Evolutionary conservation across 1,140 invertebrate species (phyloP).

Genomic region (Brachionus koreanus): DNA sequence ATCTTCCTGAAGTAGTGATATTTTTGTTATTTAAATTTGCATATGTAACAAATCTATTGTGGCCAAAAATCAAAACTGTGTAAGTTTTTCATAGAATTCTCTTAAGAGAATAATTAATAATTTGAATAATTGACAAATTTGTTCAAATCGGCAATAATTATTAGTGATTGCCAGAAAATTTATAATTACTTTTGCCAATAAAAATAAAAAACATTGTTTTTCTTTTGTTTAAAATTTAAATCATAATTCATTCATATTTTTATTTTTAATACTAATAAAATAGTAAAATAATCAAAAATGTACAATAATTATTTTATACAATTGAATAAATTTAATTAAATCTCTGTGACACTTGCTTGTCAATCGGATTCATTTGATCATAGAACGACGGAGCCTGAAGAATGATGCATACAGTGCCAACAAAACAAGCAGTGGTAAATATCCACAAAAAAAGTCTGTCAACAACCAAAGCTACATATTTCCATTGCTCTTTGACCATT

Average conservation of each 20-base stretch:
- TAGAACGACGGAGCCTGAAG: slow-evolving; percentile 41
- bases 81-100: not conserved
- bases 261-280: too few relatives aligned
- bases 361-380: slow-evolving; percentile 19
- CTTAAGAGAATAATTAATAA: not conserved
- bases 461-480: slow-evolving; percentile 59
- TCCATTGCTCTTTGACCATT: slow-evolving; percentile 46
- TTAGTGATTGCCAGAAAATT: not conserved
- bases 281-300: too few relatives aligned
- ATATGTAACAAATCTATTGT: not conserved
- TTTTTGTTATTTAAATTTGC: not conserved
- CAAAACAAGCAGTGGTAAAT: slow-evolving; percentile 57
- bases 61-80: not conserved
- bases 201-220: too few relatives aligned
- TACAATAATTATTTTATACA: not conserved
- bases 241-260: too few relatives aligned
- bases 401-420: slow-evolving; percentile 51
- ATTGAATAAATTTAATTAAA: slow-evolving; percentile 1
- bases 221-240: too few relatives aligned
- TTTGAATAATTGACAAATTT: not conserved
- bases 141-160: not conserved
- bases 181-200: too few relatives aligned
- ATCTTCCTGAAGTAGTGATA: too few relatives aligned
- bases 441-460: slow-evolving; percentile 59
- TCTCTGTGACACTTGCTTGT: slow-evolving; percentile 20